Base-by-base conservation (phyloP, 2,888 invertebrate genomes). In the Oxycera nigricornis region DNA sequence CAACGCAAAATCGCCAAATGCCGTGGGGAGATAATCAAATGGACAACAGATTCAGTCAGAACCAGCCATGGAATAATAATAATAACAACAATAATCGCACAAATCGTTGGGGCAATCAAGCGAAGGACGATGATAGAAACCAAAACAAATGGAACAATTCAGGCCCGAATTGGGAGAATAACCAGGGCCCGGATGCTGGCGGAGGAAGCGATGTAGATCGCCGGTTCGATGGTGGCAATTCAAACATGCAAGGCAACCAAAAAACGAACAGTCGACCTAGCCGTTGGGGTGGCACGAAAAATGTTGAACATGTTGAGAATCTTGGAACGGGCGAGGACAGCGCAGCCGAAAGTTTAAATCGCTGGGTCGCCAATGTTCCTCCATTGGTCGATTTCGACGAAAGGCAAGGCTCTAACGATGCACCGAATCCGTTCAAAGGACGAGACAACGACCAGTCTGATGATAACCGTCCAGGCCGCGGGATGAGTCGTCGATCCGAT, bases 131-230 rank as follows among this genome's bases (percentile, higher is more conserved):
- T 24, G 62, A 73, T 35, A 39, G 73, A 31, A 73, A 70, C 35
- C 35, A 70, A 20, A 55, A 70, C 11, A 52, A 35, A 7, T 39
- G 70, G 11, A 70, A 70, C 20, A 31, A 65, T 65, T 3, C n/a
- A 24, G 24, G 22, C 17, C 52, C 17, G 55, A 4, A 20, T 22
- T 70, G 65, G 65, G 41, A 65, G 24, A 65, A 65, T 39, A n/a
- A n/a, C n/a, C n/a, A n/a, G n/a, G 41, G 17, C 22, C 41, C 22
- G 22, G 77, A 76, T 52, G 74, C 77, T 14, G 77, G 77, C 0
- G 70, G 57, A 7, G 79, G 79, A 6, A 30, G 46, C 17, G 50
- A 17, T 24, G 22, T 17, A 14, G 39, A 11, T 30, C 11, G 9
- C 2, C 20, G 72, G 35, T 14, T n/a, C 52, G 26, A 68, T 39